A percentile compares a stretch with the other conserved stretches of the same genome.
Conservation (phyloP, 2,113 vertebrate genomes). For the Irena cyanogastra region DNA sequence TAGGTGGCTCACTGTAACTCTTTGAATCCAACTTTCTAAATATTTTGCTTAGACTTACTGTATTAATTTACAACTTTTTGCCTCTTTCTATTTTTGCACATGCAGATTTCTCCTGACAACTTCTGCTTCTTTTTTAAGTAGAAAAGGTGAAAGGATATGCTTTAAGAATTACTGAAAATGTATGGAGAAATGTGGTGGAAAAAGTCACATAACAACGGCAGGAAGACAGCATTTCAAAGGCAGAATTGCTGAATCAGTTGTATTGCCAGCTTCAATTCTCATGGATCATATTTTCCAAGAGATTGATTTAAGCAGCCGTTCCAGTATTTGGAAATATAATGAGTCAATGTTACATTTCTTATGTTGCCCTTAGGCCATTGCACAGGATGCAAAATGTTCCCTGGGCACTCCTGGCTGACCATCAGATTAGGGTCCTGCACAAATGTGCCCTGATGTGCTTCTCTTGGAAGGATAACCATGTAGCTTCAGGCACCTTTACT, state of each 20-base stretch:
- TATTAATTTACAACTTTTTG: neutral
- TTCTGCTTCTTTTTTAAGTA: neutral
- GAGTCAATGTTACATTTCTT: neutral
- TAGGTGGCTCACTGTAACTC: neutral
- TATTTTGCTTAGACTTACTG: neutral
- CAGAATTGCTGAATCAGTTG: neutral
- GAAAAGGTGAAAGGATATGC: neutral
- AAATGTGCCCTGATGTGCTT: rapidly evolving
- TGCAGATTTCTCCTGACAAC: neutral
- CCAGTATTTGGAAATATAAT: neutral
- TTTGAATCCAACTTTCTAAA: neutral
- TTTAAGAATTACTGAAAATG: neutral
- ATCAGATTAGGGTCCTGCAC: rapidly evolving
- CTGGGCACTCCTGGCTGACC: neutral
- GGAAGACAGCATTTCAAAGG: neutral
- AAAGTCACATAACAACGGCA: neutral
- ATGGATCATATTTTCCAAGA: neutral
- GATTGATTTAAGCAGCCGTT: neutral
- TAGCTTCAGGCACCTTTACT: neutral
- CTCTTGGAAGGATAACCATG: neutral
- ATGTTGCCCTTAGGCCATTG: neutral
- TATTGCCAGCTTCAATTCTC: neutral
- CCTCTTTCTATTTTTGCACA: neutral
- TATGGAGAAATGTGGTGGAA: neutral
- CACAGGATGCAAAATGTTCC: neutral